Evolutionary conservation across 1,140 invertebrate species (phyloP), one percentile per base, ranked within the genome.

Genomic region (Xylocopa sonorina): DNA sequence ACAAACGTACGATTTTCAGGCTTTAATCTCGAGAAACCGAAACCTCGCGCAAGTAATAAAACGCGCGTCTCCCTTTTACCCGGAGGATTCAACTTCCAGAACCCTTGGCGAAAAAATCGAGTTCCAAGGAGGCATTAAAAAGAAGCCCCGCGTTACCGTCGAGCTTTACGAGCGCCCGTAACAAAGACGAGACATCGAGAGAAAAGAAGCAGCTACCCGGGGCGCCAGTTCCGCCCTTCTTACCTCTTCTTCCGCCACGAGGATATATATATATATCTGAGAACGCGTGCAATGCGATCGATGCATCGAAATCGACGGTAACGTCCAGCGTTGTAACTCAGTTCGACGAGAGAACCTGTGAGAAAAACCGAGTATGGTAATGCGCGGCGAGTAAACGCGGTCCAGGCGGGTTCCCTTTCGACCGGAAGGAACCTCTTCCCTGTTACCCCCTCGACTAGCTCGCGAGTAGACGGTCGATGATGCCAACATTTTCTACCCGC

Each of bases 401-500:
- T n/a, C 53, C n/a, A 41, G 29, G 27, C 24, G 34, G 63, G 48
- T 68, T 68, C n/a, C 38, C 43, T 68, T 74, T 74, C 51, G 29
- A 43, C 34, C 4, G 24, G 24, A 29, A 9, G 27, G 34, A 24
- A 24, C 50, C 38, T 48, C 38, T 77, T 78, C 63, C 75, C 74
- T 82, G 74, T 68, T 79, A n/a, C n/a, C 77, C 0, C 60, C 48
- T 29, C 16, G 24, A n/a, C 81, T 27, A 66, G 71, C 78, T 71
- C 27, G n/a, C 32, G 48, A 80, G 71, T 34, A 66, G 55, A 50
- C 24, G 32, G 27, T 34, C 51, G 57, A 69, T 46, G 78, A 57
- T 55, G 74, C 55, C 29, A 68, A 78, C 73, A 48, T 74, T 78
- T 82, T 78, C 83, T 51, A 27, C 81, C 76, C 78, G 82, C 85